phyloP scores from a whole-genome alignment of 2,888 invertebrate genomes.

The Thymelicus acteon region DNA sequence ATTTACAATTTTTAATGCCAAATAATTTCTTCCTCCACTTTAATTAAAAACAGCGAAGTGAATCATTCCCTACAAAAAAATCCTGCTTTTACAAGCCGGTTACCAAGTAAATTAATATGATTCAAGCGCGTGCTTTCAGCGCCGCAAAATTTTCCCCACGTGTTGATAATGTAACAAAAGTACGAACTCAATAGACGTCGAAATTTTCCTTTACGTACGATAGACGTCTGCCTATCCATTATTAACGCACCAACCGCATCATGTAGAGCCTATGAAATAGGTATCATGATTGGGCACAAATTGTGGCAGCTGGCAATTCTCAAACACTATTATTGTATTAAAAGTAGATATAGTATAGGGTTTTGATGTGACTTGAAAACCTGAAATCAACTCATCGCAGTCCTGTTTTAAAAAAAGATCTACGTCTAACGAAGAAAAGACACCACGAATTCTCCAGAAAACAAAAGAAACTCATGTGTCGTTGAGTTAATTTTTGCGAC shows the following conservation, averaged over 20 bases:
- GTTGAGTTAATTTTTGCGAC: neutral
- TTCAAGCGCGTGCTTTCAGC: too few relatives aligned
- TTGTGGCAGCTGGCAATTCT: neutral
- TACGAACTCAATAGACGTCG: neutral
- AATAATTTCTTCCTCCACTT: too few relatives aligned
- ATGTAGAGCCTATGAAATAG: constrained; percentile 9
- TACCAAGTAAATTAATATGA: neutral
- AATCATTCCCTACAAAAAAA: neutral
- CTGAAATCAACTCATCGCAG: neutral
- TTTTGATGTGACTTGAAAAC: neutral
- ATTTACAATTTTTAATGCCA: too few relatives aligned
- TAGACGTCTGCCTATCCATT: neutral
- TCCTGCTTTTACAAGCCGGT: neutral
- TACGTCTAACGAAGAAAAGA: too few relatives aligned
- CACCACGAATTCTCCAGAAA: neutral
- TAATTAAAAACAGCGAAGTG: neutral
- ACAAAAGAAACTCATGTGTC: neutral
- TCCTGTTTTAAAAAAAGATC: too few relatives aligned
- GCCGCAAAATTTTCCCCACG: too few relatives aligned
- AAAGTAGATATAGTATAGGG: neutral
- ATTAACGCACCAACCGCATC: neutral
- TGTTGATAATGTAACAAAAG: too few relatives aligned
- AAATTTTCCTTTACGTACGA: neutral
- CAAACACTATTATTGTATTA: constrained; percentile 8
- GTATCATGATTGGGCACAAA: constrained; percentile 8